phyloP scores from a whole-genome alignment of 2,888 invertebrate species.

The Volucella inanis region DNA sequence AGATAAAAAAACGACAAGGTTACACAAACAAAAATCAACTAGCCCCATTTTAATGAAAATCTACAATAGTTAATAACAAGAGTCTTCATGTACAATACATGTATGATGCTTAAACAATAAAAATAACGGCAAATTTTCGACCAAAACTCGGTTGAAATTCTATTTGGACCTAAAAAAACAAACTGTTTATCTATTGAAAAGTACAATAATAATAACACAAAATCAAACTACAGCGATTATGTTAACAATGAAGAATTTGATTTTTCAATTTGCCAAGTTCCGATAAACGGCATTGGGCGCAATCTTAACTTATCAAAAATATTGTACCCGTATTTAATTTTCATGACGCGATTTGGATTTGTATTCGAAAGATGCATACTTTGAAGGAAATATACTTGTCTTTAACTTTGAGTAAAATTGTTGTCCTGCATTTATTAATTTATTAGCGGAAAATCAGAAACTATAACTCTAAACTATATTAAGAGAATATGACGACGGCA shows the following conservation, averaged over 20 bases:
- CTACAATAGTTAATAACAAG: too few relatives aligned
- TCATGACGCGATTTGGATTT: not conserved
- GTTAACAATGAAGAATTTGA: slow-evolving; percentile 26
- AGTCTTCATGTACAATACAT: too few relatives aligned
- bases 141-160: not conserved
- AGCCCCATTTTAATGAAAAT: too few relatives aligned
- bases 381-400: not conserved
- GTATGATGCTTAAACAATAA: too few relatives aligned
- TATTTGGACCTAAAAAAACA: slow-evolving; percentile 7
- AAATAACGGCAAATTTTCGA: too few relatives aligned
- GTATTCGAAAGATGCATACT: not conserved
- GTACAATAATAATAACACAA: not conserved
- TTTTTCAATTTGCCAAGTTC: slow-evolving; percentile 18
- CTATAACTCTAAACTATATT: slow-evolving; percentile 6
- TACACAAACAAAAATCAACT: too few relatives aligned
- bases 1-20: too few relatives aligned
- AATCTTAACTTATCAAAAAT: slow-evolving; percentile 21
- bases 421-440: not conserved
- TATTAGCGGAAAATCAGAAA: slow-evolving; percentile 25
- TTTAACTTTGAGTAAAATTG: not conserved
- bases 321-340: not conserved
- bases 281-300: slow-evolving; percentile 7
- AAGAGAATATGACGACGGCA: slow-evolving; percentile 44
- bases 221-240: slow-evolving; percentile 13
- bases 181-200: slow-evolving; percentile 19